phyloP scores from a whole-genome alignment of 2,797 vertebrate species.

The Coracias cyanogaster region DNA sequence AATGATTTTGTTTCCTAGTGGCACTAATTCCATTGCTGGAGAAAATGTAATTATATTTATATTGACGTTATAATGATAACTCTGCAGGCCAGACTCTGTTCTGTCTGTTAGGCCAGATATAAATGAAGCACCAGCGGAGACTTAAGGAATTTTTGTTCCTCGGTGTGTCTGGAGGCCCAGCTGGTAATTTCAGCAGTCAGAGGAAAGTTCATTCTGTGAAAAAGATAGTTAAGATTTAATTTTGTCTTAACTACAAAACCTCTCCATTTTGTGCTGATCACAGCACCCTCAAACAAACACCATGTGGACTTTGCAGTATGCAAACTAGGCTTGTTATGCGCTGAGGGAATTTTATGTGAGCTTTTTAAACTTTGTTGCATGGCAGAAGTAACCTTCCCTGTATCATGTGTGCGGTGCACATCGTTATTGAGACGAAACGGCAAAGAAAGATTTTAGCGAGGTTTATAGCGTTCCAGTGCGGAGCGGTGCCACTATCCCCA shows the following conservation, averaged over 20 bases:
- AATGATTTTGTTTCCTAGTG: conserved; percentile 54
- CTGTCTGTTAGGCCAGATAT: background rate
- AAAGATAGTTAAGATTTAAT: background rate
- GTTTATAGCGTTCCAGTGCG: background rate
- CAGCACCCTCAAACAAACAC: background rate
- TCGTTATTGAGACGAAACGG: background rate
- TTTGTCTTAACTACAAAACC: background rate
- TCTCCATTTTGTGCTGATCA: background rate
- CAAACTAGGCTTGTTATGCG: background rate
- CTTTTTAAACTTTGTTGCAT: background rate
- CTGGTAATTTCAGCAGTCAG: background rate
- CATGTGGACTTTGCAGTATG: background rate
- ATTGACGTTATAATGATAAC: conserved; percentile 15
- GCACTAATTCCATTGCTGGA: conserved; percentile 27
- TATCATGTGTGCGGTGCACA: background rate
- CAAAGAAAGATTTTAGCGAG: background rate
- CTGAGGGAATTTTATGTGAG: background rate
- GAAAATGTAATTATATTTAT: conserved; percentile 49
- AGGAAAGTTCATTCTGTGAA: background rate
- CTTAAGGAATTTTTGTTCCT: background rate
- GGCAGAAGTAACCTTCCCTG: background rate
- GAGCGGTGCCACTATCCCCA: background rate
- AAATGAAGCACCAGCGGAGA: background rate
- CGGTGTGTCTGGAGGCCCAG: background rate
- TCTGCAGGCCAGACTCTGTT: conserved; percentile 24